Evolutionary conservation across 2,113 vertebrate genomes (phyloP).

Genomic region (Synchiropus splendidus): DNA sequence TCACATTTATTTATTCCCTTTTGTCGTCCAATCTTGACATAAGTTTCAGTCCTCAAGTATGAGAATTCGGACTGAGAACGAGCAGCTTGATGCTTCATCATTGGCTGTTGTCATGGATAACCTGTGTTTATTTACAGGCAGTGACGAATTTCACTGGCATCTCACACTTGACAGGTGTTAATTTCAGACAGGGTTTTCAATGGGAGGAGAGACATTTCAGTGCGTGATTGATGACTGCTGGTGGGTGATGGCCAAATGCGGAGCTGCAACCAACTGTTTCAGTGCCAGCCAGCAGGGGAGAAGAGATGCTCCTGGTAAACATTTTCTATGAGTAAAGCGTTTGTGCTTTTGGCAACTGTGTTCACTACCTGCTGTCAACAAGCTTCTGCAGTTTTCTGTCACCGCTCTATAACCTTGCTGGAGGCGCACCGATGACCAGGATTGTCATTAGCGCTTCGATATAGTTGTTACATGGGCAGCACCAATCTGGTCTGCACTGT

Average conservation of each 20-base stretch:
- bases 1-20: too few relatives aligned
- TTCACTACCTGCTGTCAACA: not conserved
- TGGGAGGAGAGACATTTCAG: conserved; percentile 29
- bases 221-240: conserved; percentile 40
- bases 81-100: too few relatives aligned
- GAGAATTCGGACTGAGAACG: too few relatives aligned
- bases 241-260: conserved; percentile 41
- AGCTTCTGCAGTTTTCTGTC: conserved; percentile 1
- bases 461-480: conserved; percentile 29
- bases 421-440: conserved; percentile 12
- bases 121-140: conserved; percentile 47
- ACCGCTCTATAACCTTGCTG: conserved; percentile 25
- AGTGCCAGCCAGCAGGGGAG: conserved; percentile 25
- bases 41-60: too few relatives aligned
- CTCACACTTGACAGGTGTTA: conserved; percentile 48
- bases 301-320: conserved; percentile 10
- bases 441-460: conserved; percentile 39
- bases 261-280: conserved; percentile 42
- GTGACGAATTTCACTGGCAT: conserved; percentile 29
- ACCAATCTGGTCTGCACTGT: conserved; percentile 19
- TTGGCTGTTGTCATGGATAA: conserved; percentile 27
- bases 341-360: not conserved
- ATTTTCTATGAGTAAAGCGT: conserved; percentile 10
- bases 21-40: too few relatives aligned
- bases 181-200: conserved; percentile 26